Evolutionary conservation across 2,888 invertebrate species (phyloP), one percentile per base, ranked within the genome.

Genomic region (Habrosyne pyritoides): DNA sequence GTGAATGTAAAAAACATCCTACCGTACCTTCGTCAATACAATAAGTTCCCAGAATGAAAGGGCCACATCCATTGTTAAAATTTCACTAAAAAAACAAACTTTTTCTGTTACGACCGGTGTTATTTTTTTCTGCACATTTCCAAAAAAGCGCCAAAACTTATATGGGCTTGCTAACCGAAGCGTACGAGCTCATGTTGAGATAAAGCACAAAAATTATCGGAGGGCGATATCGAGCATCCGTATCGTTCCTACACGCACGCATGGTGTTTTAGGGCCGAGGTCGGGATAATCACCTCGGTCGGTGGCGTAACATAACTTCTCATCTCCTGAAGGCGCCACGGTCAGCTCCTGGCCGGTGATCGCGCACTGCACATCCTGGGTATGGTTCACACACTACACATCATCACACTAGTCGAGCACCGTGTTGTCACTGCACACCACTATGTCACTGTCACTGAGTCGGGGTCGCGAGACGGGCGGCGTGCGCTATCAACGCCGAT

Each of bases 251-350:
- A 81, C 85, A 84, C 80, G 86, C 83, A 82, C 82, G 83, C 84
- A 79, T 83, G 83, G 86, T 81, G 82, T 76, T 80, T 84, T 83
- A 82, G 82, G 79, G 69, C 84, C 87, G 84, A 84, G 82, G 81
- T 79, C 83, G 84, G 84, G 88, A 91, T 91, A 91, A 87, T 91
- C 92, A 93, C 93, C 93, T 93, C 91, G 89, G 82, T 87, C 88
- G 89, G 80, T 89, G 90, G 81, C 87, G 92, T 84, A 93, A 86
- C 89, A 90, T 90, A 79, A 89, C 89, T 89, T 86, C 72, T 85
- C 91, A 90, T 90, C 86, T 82, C 85, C 82, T 79, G 79, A 77
- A 73, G 74, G 80, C 84, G 77, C 75, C 79, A 71, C 81, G 87
- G 91, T 90, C 90, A 91, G 90, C 92, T 91, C 83, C 84, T 79